Evolutionary conservation across 1,140 invertebrate genomes (phyloP).

Genomic region (Euglossa dilemma): DNA sequence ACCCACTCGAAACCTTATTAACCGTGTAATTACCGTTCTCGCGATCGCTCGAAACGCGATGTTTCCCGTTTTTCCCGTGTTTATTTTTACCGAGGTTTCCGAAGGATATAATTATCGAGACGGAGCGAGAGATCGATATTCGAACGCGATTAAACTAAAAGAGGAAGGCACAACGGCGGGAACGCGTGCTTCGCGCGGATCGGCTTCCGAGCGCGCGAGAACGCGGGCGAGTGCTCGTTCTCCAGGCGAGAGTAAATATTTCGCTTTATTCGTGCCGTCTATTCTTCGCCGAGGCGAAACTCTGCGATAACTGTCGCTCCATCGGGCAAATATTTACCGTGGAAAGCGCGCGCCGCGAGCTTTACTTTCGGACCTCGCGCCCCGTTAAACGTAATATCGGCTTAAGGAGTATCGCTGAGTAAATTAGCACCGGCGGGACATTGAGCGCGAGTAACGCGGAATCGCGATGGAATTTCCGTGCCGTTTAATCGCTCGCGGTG

Average conservation of each 20-base stretch:
- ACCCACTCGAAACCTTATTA: neutral
- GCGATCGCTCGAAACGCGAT: neutral
- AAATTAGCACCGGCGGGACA: neutral
- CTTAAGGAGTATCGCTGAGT: conserved; percentile 13
- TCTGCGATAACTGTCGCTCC: conserved; percentile 40
- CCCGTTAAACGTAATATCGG: conserved; percentile 6
- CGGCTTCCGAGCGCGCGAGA: conserved; percentile 5
- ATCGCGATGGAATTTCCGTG: too few relatives aligned
- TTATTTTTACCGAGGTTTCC: neutral
- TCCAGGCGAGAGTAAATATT: conserved; percentile 34
- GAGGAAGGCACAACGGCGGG: neutral
- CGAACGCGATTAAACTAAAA: neutral
- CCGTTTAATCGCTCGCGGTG: too few relatives aligned
- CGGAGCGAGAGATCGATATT: neutral
- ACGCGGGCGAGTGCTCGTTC: neutral
- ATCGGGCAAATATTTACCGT: conserved; percentile 43
- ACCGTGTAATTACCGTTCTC: conserved; percentile 5
- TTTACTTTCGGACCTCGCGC: neutral
- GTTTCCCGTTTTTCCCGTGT: neutral
- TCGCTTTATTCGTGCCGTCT: conserved; percentile 43
- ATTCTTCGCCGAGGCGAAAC: conserved; percentile 26
- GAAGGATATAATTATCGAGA: neutral
- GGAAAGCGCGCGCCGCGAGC: conserved; percentile 26
- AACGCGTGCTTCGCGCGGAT: neutral
- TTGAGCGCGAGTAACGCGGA: too few relatives aligned